A percentile compares a stretch with the other conserved stretches of the same genome.
phyloP scores from a whole-genome alignment of 2,797 vertebrate genomes.

The Mycteria americana region DNA sequence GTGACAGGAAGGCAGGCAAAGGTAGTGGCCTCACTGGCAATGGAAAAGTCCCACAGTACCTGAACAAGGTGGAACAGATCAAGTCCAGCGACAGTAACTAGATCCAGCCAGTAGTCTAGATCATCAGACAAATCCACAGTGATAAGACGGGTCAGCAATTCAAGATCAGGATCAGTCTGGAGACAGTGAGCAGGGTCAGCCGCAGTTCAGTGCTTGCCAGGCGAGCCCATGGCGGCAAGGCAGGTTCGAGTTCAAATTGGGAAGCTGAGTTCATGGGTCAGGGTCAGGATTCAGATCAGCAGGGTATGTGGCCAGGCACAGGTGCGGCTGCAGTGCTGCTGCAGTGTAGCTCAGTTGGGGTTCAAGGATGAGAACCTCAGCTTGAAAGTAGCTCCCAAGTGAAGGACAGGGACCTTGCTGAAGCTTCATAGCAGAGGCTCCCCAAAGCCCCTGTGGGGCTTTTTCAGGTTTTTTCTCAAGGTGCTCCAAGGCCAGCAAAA shows the following conservation, averaged over 20 bases:
- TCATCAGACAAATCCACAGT: background rate
- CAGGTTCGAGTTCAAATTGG: background rate
- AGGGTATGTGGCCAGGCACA: rapidly evolving
- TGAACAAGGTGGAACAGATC: background rate
- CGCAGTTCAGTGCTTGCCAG: background rate
- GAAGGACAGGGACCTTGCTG: background rate
- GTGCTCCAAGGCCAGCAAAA: background rate
- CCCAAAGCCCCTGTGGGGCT: background rate
- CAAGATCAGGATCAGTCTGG: background rate
- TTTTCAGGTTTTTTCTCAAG: background rate
- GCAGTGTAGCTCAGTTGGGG: background rate
- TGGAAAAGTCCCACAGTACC: background rate
- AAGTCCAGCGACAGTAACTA: background rate
- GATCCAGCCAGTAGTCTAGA: background rate
- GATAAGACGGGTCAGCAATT: background rate
- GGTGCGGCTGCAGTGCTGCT: background rate
- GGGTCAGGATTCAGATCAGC: background rate
- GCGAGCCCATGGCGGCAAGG: background rate
- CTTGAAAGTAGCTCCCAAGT: background rate
- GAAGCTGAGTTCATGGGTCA: background rate
- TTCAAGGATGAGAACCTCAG: background rate
- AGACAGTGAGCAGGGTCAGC: background rate
- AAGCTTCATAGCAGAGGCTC: background rate
- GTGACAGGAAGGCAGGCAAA: background rate
- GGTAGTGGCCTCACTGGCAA: background rate